Evolutionary conservation across 2,888 invertebrate genomes (phyloP).

Genomic region (Drosophila paramelanica): DNA sequence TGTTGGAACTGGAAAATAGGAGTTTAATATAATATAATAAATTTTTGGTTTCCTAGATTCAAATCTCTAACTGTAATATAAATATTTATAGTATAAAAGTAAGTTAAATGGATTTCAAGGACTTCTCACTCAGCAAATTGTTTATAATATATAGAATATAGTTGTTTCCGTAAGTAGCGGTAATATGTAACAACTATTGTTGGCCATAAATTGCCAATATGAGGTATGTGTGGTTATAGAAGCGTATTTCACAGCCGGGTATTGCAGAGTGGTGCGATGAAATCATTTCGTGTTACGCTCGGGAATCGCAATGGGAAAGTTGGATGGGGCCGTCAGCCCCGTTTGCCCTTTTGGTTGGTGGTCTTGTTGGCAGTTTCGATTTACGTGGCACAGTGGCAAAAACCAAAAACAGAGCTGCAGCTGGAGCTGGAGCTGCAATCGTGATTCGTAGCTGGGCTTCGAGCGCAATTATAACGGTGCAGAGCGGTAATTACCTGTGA

Average conservation of each 20-base stretch:
- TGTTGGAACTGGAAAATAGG: too few relatives aligned
- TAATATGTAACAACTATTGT: background rate
- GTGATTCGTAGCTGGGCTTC: constrained; percentile 82
- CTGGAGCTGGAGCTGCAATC: constrained; percentile 59
- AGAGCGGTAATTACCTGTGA: constrained; percentile 82
- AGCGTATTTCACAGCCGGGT: constrained; percentile 20
- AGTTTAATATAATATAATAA: too few relatives aligned
- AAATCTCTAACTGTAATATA: too few relatives aligned
- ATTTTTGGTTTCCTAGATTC: too few relatives aligned
- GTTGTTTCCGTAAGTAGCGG: constrained; percentile 3
- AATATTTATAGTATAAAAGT: too few relatives aligned
- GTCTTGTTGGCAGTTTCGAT: constrained; percentile 71
- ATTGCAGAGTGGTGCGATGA: constrained; percentile 35
- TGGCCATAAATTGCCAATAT: constrained; percentile 22
- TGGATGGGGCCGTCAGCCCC: constrained; percentile 39
- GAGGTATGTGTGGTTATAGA: background rate
- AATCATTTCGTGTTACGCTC: constrained; percentile 48
- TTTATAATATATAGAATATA: background rate
- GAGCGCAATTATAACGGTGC: constrained; percentile 83
- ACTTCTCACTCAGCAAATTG: too few relatives aligned
- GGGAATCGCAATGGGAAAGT: constrained; percentile 62
- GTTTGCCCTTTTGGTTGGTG: constrained; percentile 44
- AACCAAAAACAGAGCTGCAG: constrained; percentile 1
- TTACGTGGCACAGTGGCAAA: constrained; percentile 39
- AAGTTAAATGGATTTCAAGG: too few relatives aligned